Evolutionary conservation across 2,113 vertebrate species (phyloP), one percentile per base, ranked within the genome.

Genomic region (Opisthocomus hoazin): DNA sequence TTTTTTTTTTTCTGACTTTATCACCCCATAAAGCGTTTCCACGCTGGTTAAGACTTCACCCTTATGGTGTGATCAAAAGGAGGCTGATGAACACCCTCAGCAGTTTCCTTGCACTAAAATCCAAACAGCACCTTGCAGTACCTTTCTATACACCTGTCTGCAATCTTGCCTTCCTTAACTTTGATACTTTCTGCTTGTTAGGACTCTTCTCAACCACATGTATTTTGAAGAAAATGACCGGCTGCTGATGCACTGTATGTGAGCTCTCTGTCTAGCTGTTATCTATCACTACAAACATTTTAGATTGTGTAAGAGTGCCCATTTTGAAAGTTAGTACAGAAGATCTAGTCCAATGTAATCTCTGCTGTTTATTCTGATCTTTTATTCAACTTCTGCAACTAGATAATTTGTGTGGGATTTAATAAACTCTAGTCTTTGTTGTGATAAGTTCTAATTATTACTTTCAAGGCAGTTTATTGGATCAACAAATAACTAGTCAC

Each of bases 241-340:
- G 68, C 74, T 91, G 60, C 79, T 87, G 93, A 74, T 96, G 87
- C 65, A 84, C 22, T 61, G 64, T 60, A 56, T 61, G 61, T 50
- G 27, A 13, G 50, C 66, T 81, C 75, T 65, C 53, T 74, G 22
- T 58, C 50, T 65, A 81, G 76, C 89, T 90, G 92, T 96, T 96
- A 97, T 56, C 94, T 82, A 94, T 96, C 93, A 97, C 97, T 76
- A 81, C 88, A 96, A 95, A 88, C 43, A 63, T 41, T 83, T 85
- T 46, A 60, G n/a, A 64, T 94, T 97, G 90, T 69, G 10, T 87
- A 95, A 91, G 70, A 80, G n/a, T 46, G 73, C 34, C 71, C 2
- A 0, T 73, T 97, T 79, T 84, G 79, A 87, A 96, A 93, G 84
- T 43, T 57, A 73, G 69, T 45, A 46, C 61, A 90, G 71, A 87